These are phyloP conservation scores for Piaya cayana DNA, from an alignment of 2,113 vertebrate species.

Conservation along the genomic window DNA sequence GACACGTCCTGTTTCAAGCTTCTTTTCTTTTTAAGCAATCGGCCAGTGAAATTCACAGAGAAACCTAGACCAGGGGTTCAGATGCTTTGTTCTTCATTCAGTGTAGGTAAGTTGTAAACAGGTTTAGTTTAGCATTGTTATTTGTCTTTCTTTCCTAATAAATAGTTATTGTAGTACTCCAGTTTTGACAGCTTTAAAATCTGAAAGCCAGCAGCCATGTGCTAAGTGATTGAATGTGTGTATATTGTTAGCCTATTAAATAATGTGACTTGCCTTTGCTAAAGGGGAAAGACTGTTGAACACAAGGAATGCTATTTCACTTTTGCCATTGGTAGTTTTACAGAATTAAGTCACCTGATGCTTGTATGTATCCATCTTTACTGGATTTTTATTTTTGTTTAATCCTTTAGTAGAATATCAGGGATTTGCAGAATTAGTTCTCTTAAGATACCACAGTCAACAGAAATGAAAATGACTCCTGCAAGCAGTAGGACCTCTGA, in stretches of 20 bases:
- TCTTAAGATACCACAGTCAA: too few relatives aligned
- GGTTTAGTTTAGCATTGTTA: neutral
- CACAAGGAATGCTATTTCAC: neutral
- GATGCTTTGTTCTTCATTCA: constrained; percentile 96
- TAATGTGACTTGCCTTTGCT: neutral
- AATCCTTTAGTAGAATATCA: neutral
- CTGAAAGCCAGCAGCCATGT: neutral
- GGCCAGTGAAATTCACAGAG: constrained; percentile 93
- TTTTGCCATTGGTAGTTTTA: neutral
- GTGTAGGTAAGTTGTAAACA: constrained; percentile 82
- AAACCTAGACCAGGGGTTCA: constrained; percentile 92
- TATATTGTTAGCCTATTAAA: neutral
- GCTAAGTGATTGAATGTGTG: neutral
- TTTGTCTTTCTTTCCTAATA: neutral
- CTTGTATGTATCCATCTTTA: neutral
- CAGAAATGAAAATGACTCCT: neutral
- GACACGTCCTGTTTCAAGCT: neutral
- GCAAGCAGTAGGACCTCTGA: neutral
- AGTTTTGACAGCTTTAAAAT: neutral
- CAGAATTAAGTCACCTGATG: neutral
- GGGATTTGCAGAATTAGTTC: neutral
- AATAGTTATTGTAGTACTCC: neutral
- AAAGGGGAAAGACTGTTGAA: neutral
- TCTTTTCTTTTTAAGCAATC: constrained; percentile 77
- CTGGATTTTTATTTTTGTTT: neutral